A percentile compares a stretch with the other conserved stretches of the same genome.
Conservation (phyloP, 2,888 invertebrate genomes). For the Eurois occulta region DNA sequence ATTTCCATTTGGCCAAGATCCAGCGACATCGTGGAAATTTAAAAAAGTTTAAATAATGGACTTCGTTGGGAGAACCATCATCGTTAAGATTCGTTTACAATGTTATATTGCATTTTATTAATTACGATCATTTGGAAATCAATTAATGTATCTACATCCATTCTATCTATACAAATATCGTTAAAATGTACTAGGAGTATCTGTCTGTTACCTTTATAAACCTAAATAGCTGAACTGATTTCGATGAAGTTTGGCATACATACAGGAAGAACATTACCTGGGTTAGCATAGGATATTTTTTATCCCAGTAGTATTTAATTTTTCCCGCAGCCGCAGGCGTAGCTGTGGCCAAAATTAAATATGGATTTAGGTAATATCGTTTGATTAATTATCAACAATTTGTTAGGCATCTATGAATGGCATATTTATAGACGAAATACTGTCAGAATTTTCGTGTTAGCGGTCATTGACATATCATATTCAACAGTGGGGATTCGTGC, state of each 20-base stretch:
- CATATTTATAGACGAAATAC: not conserved
- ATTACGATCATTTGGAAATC: not conserved
- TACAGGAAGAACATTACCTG: not conserved
- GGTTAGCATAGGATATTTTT: not conserved
- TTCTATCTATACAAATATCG: no score
- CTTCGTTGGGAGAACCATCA: conserved; percentile 6
- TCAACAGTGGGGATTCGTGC: conserved; percentile 22
- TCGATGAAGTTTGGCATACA: not conserved
- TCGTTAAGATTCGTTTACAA: conserved; percentile 22
- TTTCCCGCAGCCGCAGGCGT: not conserved
- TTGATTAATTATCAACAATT: not conserved
- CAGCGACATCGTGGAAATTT: conserved; percentile 33
- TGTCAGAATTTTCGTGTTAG: not conserved
- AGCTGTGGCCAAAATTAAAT: not conserved
- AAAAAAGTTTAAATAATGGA: conserved; percentile 6
- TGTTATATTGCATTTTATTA: not conserved
- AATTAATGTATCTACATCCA: not conserved
- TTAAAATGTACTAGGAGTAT: not conserved
- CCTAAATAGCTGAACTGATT: not conserved
- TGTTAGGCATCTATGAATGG: not conserved
- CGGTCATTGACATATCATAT: conserved; percentile 14
- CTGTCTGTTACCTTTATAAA: not conserved
- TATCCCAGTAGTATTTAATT: not conserved
- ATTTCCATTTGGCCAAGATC: conserved; percentile 46
- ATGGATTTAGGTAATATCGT: not conserved